These are phyloP conservation scores for Cybosia mesomella DNA, from an alignment of 2,888 invertebrate genomes.

Conservation along the genomic window DNA sequence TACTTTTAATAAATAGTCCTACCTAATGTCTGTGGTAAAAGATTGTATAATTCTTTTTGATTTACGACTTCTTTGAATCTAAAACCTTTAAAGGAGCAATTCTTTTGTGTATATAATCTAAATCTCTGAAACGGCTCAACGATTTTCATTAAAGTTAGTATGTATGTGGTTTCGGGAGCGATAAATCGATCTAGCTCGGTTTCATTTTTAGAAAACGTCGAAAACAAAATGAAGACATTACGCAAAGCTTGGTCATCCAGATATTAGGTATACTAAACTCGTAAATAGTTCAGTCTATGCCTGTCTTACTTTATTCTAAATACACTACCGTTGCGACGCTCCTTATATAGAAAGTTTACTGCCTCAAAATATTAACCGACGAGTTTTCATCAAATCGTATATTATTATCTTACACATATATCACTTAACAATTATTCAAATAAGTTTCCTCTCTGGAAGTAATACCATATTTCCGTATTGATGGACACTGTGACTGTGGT, in stretches of 20 bases:
- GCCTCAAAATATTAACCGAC: background rate
- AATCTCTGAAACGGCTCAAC: no score
- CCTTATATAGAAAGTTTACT: background rate
- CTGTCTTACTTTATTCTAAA: background rate
- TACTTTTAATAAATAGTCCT: background rate
- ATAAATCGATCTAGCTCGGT: no score
- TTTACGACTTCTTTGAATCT: no score
- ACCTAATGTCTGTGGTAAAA: no score
- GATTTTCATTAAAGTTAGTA: no score
- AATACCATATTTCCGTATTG: constrained; percentile 46
- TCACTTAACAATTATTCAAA: constrained; percentile 39
- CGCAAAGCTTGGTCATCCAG: no score
- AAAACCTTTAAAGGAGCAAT: no score
- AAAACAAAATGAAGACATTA: no score
- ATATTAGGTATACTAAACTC: background rate
- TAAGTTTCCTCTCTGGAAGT: constrained; percentile 39
- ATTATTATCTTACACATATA: background rate
- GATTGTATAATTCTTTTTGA: background rate
- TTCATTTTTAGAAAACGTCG: no score
- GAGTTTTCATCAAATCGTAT: background rate
- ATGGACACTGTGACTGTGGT: constrained; percentile 29
- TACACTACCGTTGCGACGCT: background rate
- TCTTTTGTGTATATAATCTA: no score
- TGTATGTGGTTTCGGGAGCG: no score
- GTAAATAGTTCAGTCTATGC: background rate